Evolutionary conservation across 1,140 invertebrate species (phyloP), one percentile per base, ranked within the genome.

Genomic region (Tetramorium simillimum): DNA sequence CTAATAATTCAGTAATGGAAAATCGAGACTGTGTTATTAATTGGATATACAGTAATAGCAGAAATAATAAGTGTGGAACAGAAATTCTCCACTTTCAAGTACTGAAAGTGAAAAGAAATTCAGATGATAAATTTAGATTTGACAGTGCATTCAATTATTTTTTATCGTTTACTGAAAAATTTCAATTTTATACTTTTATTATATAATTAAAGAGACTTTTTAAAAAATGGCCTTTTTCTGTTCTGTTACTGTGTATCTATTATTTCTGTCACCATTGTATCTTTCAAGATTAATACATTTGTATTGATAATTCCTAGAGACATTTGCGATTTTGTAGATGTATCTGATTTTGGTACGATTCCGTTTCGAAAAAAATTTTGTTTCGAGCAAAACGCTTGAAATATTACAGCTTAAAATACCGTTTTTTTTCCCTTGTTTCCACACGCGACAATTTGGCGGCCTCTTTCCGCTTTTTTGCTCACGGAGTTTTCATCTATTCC

Each of bases 401-500:
- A 46, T 81, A 24, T 43, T 2, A 14, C 56, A 4, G 51, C 18
- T 5, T 21, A 10, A 78, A 63, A 37, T 49, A 65, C 7, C 16
- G 6, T 33, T 53, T 53, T 33, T 80, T 14, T 40, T 16, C 7
- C 7, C 28, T 40, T 56, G 46, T 70, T 70, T 28, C 10, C 21
- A 33, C 46, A 10, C 33, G 33, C 63, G 63, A 53, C 63, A 70
- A 70, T 69, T 21, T 33, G 62, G 14, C 33, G 4, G 49, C 21
- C 65, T 33, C 53, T 73, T 73, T 60, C 24, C 24, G 46, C 63
- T 70, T 53, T 80, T 81, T 69, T 67, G n/a, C 37, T 12, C 33
- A 16, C 16, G 63, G 46, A 82, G 60, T 80, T 78, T 80, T 67
- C 77, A 67, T 86, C 78, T 53, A n/a, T 65, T 67, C 40, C 62